phyloP scores from a whole-genome alignment of 1,140 invertebrate species.

The Popillia japonica region DNA sequence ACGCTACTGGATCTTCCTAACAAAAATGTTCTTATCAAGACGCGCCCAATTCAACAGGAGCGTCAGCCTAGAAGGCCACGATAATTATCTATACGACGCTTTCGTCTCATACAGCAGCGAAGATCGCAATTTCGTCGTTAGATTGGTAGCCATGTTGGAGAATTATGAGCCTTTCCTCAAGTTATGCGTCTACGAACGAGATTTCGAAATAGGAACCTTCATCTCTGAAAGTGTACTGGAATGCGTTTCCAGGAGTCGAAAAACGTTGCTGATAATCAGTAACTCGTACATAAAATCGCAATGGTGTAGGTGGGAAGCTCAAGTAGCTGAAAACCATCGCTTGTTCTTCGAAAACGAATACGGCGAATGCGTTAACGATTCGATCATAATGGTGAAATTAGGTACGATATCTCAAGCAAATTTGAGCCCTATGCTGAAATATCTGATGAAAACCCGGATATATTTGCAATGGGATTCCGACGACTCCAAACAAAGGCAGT shows the following conservation, averaged over 20 bases:
- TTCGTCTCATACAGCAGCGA: slow-evolving; percentile 73
- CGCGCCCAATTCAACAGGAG: slow-evolving; percentile 44
- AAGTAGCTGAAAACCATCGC: slow-evolving; percentile 67
- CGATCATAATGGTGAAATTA: slow-evolving; percentile 68
- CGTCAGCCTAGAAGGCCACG: slow-evolving; percentile 45
- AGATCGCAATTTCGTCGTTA: slow-evolving; percentile 68
- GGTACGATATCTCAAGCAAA: slow-evolving; percentile 64
- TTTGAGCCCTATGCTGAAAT: slow-evolving; percentile 66
- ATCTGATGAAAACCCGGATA: slow-evolving; percentile 69
- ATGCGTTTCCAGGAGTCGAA: slow-evolving; percentile 67
- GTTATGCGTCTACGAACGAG: slow-evolving; percentile 72
- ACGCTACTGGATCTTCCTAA: slow-evolving; percentile 66
- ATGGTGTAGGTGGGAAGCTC: slow-evolving; percentile 74
- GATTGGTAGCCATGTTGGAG: slow-evolving; percentile 67
- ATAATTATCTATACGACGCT: slow-evolving; percentile 68
- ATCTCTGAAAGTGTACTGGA: slow-evolving; percentile 70
- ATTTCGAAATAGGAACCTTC: slow-evolving; percentile 70
- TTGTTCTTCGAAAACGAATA: slow-evolving; percentile 61
- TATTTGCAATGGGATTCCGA: slow-evolving; percentile 67
- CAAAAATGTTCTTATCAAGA: slow-evolving; percentile 40
- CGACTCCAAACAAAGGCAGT: slow-evolving; percentile 61
- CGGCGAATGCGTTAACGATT: slow-evolving; percentile 62
- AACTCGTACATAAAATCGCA: slow-evolving; percentile 71
- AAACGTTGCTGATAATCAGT: slow-evolving; percentile 70
- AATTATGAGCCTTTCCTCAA: slow-evolving; percentile 64